phyloP scores from a whole-genome alignment of 2,888 invertebrate species.

The Lycophotia porphyrea region DNA sequence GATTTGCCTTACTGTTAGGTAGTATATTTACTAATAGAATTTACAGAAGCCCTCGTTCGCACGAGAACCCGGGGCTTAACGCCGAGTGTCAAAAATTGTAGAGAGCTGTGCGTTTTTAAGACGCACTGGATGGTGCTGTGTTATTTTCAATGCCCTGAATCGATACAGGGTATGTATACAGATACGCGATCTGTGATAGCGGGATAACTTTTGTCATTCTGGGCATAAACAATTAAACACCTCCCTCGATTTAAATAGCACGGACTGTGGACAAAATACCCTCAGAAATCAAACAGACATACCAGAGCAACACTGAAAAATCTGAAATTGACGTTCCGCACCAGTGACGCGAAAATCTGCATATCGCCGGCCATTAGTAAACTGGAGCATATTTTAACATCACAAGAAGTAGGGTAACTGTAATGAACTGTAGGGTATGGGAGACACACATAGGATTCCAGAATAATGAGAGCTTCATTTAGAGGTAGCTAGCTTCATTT shows the following conservation, averaged over 20 bases:
- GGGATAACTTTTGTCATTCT: neutral
- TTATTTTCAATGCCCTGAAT: neutral
- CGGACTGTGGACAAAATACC: neutral
- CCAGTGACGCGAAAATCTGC: constrained; percentile 29
- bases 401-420: constrained; percentile 35
- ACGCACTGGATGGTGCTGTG: neutral
- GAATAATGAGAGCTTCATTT: constrained; percentile 23
- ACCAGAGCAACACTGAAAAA: neutral
- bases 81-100: neutral
- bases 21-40: neutral
- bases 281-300: neutral
- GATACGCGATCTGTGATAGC: neutral
- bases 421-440: too few species aligned
- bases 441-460: neutral
- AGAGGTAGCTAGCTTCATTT: neutral
- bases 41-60: neutral
- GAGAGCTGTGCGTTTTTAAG: neutral
- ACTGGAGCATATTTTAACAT: constrained; percentile 49
- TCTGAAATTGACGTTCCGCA: constrained; percentile 25
- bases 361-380: constrained; percentile 30
- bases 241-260: neutral
- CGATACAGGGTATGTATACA: neutral
- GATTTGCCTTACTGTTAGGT: neutral
- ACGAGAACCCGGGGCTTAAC: neutral
- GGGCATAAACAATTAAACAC: neutral